These are phyloP conservation scores for Micromesistius poutassou DNA, from an alignment of 2,797 vertebrate species.

Conservation along the genomic window DNA sequence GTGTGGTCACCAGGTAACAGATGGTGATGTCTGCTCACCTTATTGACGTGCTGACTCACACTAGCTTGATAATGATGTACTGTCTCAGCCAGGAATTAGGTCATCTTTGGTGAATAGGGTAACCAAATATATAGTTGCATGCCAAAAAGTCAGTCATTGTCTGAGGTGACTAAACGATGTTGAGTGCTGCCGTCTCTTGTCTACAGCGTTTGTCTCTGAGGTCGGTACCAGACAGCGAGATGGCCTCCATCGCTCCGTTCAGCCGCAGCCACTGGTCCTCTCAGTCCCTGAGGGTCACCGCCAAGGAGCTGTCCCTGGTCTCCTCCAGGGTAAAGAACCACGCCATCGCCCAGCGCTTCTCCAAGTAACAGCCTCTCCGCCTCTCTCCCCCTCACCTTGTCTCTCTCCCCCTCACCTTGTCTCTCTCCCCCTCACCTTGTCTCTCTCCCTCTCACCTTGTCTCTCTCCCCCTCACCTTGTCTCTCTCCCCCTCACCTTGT, in stretches of 20 bases:
- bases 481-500: no score
- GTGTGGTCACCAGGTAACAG: slow-evolving; percentile 33
- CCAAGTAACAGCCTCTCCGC: slow-evolving; percentile 73
- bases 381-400: background rate
- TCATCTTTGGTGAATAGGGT: background rate
- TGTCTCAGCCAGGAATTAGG: background rate
- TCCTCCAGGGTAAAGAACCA: slow-evolving; percentile 80
- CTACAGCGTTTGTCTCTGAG: no score
- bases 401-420: background rate
- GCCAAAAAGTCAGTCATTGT: background rate
- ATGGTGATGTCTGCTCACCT: slow-evolving; percentile 40
- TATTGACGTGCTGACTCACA: slow-evolving; percentile 44
- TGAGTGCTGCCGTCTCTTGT: background rate
- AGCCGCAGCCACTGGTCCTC: slow-evolving; percentile 85
- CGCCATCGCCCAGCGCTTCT: slow-evolving; percentile 86
- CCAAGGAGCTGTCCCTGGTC: slow-evolving; percentile 90
- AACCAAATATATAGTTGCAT: background rate
- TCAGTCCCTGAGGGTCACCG: slow-evolving; percentile 87
- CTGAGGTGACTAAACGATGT: background rate
- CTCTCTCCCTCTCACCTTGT: no score
- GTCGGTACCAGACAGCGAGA: slow-evolving; percentile 60
- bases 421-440: no score
- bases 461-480: no score
- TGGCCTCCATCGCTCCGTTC: slow-evolving; percentile 83
- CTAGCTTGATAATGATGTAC: background rate